phyloP scores from a whole-genome alignment of 2,113 vertebrate genomes.

The Loxodonta africana region DNA sequence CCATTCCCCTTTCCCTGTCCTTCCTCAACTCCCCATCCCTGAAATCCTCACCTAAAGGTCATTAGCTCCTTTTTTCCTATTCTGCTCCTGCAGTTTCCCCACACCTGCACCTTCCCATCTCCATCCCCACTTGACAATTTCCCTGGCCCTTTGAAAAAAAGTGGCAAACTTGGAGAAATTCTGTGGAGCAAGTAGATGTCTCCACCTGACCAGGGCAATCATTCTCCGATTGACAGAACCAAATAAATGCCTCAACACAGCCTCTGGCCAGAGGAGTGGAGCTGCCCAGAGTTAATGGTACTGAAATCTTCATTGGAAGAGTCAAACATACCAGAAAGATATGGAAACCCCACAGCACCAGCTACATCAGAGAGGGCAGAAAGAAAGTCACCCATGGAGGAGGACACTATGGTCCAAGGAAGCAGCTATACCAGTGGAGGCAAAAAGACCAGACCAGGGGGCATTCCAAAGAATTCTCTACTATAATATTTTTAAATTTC shows the following conservation, averaged over 20 bases:
- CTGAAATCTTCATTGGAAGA: background rate
- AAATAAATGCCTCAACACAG: background rate
- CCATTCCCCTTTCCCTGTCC: background rate
- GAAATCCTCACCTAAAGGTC: background rate
- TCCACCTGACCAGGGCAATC: background rate
- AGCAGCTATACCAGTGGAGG: background rate
- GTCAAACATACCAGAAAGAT: background rate
- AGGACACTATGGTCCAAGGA: background rate
- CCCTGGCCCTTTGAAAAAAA: fast-evolving
- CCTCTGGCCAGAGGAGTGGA: background rate
- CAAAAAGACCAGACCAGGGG: background rate
- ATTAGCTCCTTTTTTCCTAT: background rate
- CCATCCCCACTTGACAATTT: fast-evolving
- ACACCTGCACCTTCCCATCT: background rate
- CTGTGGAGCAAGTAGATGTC: background rate
- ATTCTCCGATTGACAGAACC: background rate
- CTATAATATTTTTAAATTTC: background rate
- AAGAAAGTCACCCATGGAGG: background rate
- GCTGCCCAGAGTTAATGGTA: background rate
- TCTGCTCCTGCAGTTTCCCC: background rate
- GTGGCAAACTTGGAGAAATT: background rate
- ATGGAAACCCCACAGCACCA: background rate
- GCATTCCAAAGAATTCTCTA: background rate
- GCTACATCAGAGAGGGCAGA: background rate
- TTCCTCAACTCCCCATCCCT: background rate